Conservation (phyloP, 1,140 invertebrate species). For the Acromyrmex heyeri region DNA sequence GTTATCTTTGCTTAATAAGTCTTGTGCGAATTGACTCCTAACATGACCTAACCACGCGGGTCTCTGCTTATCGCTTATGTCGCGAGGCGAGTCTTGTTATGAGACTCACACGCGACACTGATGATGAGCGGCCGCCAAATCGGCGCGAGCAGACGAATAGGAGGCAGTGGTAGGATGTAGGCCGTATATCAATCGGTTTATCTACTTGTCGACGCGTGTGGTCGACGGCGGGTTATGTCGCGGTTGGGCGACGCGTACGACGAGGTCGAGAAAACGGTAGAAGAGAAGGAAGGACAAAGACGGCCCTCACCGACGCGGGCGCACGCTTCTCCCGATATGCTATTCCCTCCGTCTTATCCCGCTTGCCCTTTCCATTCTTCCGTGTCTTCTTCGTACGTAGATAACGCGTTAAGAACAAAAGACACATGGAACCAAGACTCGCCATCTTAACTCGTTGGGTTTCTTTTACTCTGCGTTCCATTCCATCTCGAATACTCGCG, state of each 20-base stretch:
- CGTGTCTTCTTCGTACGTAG: constrained; percentile 51
- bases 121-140: constrained; percentile 70
- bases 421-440: constrained; percentile 1
- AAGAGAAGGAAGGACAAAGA: constrained; percentile 22
- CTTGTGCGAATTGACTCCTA: constrained; percentile 48
- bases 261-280: constrained; percentile 28
- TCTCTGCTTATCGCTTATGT: constrained; percentile 23
- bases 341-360: constrained; percentile 32
- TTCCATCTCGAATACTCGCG: background rate
- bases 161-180: constrained; percentile 77
- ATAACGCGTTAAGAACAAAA: constrained; percentile 56
- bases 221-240: constrained; percentile 79
- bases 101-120: constrained; percentile 45
- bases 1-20: constrained; percentile 48
- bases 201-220: constrained; percentile 86
- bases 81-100: constrained; percentile 35
- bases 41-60: constrained; percentile 20
- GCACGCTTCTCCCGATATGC: constrained; percentile 46
- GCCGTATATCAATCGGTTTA: constrained; percentile 87
- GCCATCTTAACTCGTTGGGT: background rate
- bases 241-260: constrained; percentile 63
- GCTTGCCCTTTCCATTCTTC: constrained; percentile 33
- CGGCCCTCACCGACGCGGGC: background rate
- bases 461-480: background rate
- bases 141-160: constrained; percentile 62